These are phyloP conservation scores for Cichlasoma orientale DNA, from an alignment of 2,797 vertebrate genomes.

Conservation along the genomic window DNA sequence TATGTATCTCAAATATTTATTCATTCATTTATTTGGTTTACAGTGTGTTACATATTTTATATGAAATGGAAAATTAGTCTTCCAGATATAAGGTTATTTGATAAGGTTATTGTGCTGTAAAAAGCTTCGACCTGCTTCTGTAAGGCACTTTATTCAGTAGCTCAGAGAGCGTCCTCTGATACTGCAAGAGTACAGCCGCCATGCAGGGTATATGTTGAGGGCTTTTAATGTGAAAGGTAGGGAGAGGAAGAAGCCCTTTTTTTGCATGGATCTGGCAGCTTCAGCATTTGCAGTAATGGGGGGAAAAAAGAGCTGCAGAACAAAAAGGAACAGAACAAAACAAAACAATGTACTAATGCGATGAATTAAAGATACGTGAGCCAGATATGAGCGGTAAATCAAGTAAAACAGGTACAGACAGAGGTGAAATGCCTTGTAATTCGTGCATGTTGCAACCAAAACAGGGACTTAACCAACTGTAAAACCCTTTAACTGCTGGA, in stretches of 20 bases:
- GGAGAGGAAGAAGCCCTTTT: background rate
- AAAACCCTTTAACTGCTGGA: background rate
- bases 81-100: background rate
- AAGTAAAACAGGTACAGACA: background rate
- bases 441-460: fast-evolving
- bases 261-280: fast-evolving
- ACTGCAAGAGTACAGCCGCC: background rate
- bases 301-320: background rate
- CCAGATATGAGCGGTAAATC: background rate
- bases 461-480: background rate
- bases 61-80: no score
- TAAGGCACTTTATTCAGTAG: no score
- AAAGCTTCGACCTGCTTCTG: background rate
- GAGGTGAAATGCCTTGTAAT: background rate
- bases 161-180: no score
- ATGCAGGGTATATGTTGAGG: background rate
- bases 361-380: background rate
- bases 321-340: background rate
- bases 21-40: background rate
- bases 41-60: no score
- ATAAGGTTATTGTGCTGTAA: background rate
- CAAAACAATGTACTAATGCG: background rate
- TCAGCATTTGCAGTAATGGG: background rate
- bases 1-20: background rate
- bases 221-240: background rate